Evolutionary conservation across 2,888 invertebrate species (phyloP), one percentile per base, ranked within the genome.

Genomic region (Drosophila nr. fundita): DNA sequence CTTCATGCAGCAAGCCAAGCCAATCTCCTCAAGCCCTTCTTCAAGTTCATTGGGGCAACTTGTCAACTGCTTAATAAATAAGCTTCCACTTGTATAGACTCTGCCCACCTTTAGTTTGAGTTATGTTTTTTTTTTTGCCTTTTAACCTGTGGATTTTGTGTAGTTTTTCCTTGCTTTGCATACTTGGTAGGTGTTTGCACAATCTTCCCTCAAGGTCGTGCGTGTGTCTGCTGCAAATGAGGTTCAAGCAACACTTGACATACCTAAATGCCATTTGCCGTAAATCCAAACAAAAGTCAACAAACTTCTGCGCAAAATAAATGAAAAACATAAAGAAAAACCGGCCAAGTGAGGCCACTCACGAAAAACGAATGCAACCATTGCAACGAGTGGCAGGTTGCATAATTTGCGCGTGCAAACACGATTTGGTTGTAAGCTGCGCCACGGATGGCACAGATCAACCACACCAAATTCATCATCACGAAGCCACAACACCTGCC

Each of bases 381-480:
- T 40, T 63, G 40, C 58, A 53, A 68, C 69, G 65, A 72, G 82
- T 68, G 73, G 66, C 68, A 73, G 74, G 73, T 89, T 89, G 88
- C 89, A 85, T 85, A 85, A 85, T 80, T 77, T 68, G 87, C 60
- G 70, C 76, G 83, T 85, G 86, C 88, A 82, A 87, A 85, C 84
- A 89, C 88, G 90, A 87, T 73, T 87, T 65, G 30, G 15, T 54
- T 38, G 55, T 34, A 10, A 32, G 34, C 45, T 27, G 11, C 21
- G 57, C 53, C 60, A 58, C 32, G 32, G 42, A 52, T 49, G 38
- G 29, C 53, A 57, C 29, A 29, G 30, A 63, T 21, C 40, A 58
- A 76, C 52, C 68, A 67, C 73, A 61, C 70, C 76, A 66, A 76
- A 70, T 69, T 68, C 77, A 78, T 77, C 73, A 67, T 67, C 77